Evolutionary conservation across 2,797 vertebrate genomes (phyloP).

Genomic region (Poecilia velifera): DNA sequence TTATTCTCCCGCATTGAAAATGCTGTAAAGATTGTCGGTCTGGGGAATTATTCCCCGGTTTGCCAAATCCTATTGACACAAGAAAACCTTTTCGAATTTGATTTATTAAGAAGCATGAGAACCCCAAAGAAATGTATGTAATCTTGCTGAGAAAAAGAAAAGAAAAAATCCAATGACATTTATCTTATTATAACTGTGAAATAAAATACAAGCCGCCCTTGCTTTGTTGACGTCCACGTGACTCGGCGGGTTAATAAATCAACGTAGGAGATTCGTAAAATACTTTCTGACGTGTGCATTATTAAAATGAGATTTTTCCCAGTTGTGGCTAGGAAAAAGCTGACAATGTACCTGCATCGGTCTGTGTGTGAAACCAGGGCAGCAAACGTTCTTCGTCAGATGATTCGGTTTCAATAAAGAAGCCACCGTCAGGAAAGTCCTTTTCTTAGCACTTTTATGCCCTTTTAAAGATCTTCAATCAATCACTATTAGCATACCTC

Average conservation of each 20-base stretch:
- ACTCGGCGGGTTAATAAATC: conserved; percentile 20
- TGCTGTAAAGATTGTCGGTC: not conserved
- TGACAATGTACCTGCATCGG: conserved; percentile 4
- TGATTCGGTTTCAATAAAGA: conserved; percentile 42
- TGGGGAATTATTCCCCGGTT: not conserved
- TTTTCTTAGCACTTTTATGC: conserved; percentile 33
- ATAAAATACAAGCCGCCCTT: conserved; percentile 17
- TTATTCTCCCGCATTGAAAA: not conserved
- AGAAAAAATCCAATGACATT: not conserved
- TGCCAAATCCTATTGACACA: not conserved
- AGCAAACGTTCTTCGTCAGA: conserved; percentile 3
- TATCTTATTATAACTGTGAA: conserved; percentile 7
- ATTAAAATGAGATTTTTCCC: not conserved
- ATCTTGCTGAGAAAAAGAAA: not conserved
- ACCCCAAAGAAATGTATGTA: not conserved
- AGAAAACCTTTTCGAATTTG: not conserved
- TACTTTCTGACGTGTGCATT: conserved; percentile 4
- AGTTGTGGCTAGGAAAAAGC: not conserved
- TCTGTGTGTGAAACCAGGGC: not conserved
- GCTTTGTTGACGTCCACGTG: conserved; percentile 15
- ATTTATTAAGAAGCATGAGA: not conserved
- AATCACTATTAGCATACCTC: conserved; percentile 71
- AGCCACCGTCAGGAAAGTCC: conserved; percentile 32
- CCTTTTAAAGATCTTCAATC: conserved; percentile 61
- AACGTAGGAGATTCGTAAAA: conserved; percentile 25